Conservation (phyloP, 2,888 invertebrate species). For the Seladonia tumulorum region DNA sequence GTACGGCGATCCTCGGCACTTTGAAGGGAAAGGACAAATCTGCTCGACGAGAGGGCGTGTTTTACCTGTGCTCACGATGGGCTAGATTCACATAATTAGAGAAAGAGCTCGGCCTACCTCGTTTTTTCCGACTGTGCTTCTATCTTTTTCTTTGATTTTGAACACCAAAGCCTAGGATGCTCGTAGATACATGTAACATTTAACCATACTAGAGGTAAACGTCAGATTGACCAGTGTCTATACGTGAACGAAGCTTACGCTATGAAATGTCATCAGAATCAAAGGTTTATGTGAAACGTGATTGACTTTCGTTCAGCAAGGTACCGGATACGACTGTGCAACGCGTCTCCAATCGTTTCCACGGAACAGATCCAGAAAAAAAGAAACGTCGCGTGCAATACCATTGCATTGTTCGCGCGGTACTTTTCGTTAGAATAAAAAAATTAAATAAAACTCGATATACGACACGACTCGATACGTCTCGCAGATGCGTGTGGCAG, state of each 20-base stretch:
- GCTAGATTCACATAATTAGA: conserved; percentile 27
- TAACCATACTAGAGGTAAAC: conserved; percentile 50
- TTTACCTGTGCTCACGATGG: conserved; percentile 21
- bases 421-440: not conserved
- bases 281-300: conserved; percentile 70
- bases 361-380: too few relatives aligned
- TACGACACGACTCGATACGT: not conserved
- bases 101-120: conserved; percentile 57
- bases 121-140: conserved; percentile 61
- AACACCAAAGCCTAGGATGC: conserved; percentile 79
- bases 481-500: not conserved
- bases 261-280: conserved; percentile 50
- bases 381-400: not conserved
- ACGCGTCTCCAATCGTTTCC: not conserved
- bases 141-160: conserved; percentile 55
- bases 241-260: conserved; percentile 44
- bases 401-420: not conserved
- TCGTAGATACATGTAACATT: conserved; percentile 75
- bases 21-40: conserved; percentile 14
- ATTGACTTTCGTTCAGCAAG: conserved; percentile 4
- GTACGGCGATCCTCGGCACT: conserved; percentile 20
- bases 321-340: conserved; percentile 1
- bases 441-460: not conserved
- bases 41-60: conserved; percentile 38
- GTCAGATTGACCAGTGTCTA: conserved; percentile 21